Percentiles rank a stretch among this genome's conserved stretches.
These are phyloP conservation scores for Dolichoris vasculosae DNA, from an alignment of 1,140 invertebrate species.

Conservation along the genomic window DNA sequence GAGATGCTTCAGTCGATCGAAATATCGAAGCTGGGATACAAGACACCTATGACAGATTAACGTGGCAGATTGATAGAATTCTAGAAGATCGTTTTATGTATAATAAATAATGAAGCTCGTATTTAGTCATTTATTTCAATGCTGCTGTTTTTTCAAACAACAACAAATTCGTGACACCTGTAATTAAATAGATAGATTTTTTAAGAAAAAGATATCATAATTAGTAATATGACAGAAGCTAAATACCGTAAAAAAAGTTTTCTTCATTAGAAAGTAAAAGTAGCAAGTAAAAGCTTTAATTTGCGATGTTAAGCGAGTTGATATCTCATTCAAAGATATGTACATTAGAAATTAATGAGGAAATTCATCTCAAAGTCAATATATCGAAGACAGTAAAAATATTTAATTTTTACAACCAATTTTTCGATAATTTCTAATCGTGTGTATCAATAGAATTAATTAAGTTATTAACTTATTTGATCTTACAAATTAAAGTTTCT, in stretches of 20 bases:
- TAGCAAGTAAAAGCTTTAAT: background rate
- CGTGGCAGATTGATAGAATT: background rate
- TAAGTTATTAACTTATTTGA: background rate
- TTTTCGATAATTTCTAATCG: background rate
- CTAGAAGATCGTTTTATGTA: background rate
- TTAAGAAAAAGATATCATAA: background rate
- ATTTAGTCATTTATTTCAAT: background rate
- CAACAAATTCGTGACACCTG: background rate
- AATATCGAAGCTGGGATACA: background rate
- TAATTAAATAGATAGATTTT: background rate
- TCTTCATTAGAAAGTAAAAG: slow-evolving; percentile 18
- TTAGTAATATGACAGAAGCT: slow-evolving; percentile 1
- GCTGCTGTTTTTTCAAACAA: background rate
- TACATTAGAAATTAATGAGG: background rate
- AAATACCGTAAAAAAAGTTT: background rate
- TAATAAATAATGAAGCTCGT: background rate
- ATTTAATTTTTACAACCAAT: background rate
- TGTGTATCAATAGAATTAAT: background rate
- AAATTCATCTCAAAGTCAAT: background rate
- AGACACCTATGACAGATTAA: background rate
- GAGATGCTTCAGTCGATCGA: background rate
- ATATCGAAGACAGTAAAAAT: background rate
- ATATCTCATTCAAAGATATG: slow-evolving; percentile 2
- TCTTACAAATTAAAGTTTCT: background rate
- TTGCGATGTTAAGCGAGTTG: background rate